These are phyloP conservation scores for Spodoptera littoralis DNA, from an alignment of 2,888 invertebrate species.

Conservation along the genomic window DNA sequence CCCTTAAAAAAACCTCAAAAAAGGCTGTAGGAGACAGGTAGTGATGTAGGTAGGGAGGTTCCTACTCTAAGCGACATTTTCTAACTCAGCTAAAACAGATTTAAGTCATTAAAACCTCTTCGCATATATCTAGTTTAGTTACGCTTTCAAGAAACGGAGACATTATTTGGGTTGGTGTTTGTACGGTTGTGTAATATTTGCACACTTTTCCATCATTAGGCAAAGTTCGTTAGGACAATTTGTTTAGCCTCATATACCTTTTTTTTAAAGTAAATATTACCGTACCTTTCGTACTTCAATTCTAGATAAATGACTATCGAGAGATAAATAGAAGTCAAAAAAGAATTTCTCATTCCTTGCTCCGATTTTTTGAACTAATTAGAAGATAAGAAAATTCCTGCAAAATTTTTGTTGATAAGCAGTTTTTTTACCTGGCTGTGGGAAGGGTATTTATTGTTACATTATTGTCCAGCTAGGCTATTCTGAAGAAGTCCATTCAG, in stretches of 20 bases:
- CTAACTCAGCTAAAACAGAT: not conserved
- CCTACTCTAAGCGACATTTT: too few relatives aligned
- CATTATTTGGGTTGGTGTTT: slow-evolving; percentile 26
- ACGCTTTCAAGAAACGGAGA: slow-evolving; percentile 34
- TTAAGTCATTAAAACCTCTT: slow-evolving; percentile 3
- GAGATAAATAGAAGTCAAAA: slow-evolving; percentile 9
- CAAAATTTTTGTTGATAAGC: not conserved
- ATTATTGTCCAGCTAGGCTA: too few relatives aligned
- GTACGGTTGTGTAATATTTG: slow-evolving; percentile 45
- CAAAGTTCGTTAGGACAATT: slow-evolving; percentile 37
- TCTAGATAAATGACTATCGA: slow-evolving; percentile 10
- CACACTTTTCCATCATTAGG: slow-evolving; percentile 32
- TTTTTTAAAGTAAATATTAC: too few relatives aligned
- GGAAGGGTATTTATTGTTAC: too few relatives aligned
- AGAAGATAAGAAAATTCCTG: slow-evolving; percentile 36
- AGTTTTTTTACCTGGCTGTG: not conserved
- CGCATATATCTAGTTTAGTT: not conserved
- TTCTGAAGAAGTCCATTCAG: too few relatives aligned
- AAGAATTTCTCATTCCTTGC: slow-evolving; percentile 9
- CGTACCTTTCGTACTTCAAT: slow-evolving; percentile 5
- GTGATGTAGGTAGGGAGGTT: too few relatives aligned
- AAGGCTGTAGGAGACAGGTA: too few relatives aligned
- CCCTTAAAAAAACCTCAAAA: too few relatives aligned
- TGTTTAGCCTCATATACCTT: slow-evolving; percentile 10
- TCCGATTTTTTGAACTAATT: slow-evolving; percentile 3